These are phyloP conservation scores for Meloidogyne hapla DNA, from an alignment of 1,140 invertebrate species.

Conservation along the genomic window DNA sequence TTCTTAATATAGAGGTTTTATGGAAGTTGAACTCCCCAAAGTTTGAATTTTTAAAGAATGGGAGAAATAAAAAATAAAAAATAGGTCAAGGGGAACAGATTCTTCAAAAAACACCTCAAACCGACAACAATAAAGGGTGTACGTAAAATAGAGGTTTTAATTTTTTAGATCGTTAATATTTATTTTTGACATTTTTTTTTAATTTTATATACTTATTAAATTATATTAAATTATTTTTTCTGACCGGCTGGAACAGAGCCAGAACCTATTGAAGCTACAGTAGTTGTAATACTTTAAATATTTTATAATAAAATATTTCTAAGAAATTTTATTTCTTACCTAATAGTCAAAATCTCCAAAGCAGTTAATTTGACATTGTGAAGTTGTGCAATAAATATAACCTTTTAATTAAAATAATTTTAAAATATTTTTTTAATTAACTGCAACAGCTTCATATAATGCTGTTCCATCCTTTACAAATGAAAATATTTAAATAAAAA, in stretches of 20 bases:
- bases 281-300: conserved; percentile 78
- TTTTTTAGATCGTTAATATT: too few relatives aligned
- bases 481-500: background rate
- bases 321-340: conserved; percentile 30
- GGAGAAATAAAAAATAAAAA: too few relatives aligned
- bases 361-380: conserved; percentile 69
- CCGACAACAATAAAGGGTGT: too few relatives aligned
- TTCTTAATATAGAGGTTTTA: too few relatives aligned
- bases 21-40: too few relatives aligned
- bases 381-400: conserved; percentile 71
- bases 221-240: background rate
- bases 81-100: too few relatives aligned
- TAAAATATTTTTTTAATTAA: conserved; percentile 42
- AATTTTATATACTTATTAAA: too few relatives aligned
- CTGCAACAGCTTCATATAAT: conserved; percentile 68
- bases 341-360: conserved; percentile 73
- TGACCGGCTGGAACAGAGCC: conserved; percentile 87
- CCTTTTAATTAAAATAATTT: background rate
- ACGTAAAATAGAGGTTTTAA: too few relatives aligned
- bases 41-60: too few relatives aligned
- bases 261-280: conserved; percentile 89
- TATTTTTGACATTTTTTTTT: too few relatives aligned
- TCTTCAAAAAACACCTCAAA: too few relatives aligned
- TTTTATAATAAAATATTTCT: conserved; percentile 4
- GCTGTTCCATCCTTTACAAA: conserved; percentile 68